Conservation (phyloP, 2,113 vertebrate species). For the Chlorodrepanis virens region DNA sequence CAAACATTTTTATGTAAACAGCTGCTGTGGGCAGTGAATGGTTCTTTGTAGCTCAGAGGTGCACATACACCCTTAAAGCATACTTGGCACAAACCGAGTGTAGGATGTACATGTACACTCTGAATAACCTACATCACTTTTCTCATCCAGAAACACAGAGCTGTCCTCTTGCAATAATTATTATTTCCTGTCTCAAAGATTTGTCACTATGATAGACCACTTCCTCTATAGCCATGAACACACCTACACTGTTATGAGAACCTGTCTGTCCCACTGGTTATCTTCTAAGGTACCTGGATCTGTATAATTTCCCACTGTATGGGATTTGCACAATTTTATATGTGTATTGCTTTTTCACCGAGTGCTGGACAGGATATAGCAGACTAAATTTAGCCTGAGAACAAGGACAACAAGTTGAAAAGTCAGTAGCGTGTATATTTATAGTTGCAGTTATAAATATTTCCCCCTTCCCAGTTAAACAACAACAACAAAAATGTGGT, state of each 20-base stretch:
- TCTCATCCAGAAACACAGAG: neutral
- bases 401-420: conserved; percentile 49
- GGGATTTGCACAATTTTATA: neutral
- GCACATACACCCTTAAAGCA: neutral
- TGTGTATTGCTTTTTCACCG: neutral
- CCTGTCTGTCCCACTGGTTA: neutral
- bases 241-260: neutral
- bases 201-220: neutral
- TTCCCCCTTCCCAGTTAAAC: neutral
- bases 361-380: conserved; percentile 18
- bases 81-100: neutral
- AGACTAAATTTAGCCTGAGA: conserved; percentile 50
- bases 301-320: neutral
- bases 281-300: neutral
- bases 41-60: neutral
- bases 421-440: conserved; percentile 45
- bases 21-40: neutral
- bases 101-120: neutral
- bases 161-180: neutral
- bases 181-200: neutral
- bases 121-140: neutral
- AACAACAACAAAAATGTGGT: neutral
- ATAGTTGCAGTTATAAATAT: conserved; percentile 57
- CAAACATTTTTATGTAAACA: neutral
- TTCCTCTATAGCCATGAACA: neutral